Evolutionary conservation across 2,888 invertebrate species (phyloP), one percentile per base, ranked within the genome.

Genomic region (Microctonus aethiopoides): DNA sequence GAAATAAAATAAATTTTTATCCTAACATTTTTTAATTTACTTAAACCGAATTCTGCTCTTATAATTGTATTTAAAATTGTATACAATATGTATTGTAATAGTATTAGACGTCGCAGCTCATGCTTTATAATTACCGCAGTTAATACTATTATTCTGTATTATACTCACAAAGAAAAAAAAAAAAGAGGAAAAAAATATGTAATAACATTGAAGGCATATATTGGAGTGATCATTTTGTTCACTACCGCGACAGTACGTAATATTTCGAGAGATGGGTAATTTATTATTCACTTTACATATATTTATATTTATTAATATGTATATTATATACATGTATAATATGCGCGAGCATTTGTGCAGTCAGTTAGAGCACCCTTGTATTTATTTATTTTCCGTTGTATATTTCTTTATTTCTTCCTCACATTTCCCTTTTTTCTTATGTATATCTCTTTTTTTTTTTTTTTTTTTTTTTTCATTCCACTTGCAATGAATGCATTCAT

Each of bases 1-100:
- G 70, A 71, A 71, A 63, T 68, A 63, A 70, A 62, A 62, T 54
- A 51, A 70, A 72, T 72, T 75, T 75, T 68, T 61, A n/a, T 16
- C 46, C 16, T 46, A 16, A 46, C 16, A 46, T 46, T 46, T 46
- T n/a, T 46, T 20, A 16, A 7, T 46, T 46, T 9, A 5, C 7
- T 16, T 16, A 16, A 16, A 26, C 10, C 5, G 13, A 13, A 29
- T 29, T 13, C 16, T 16, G 1, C 20, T 16, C 20, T 52, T 52
- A 56, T 24, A 39, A 59, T 20, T 34, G 9, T 39, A 36, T 41
- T 41, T 41, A 5, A n/a, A 39, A 39, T 39, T 5, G 7, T 16
- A 46, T 16, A 46, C 9, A 46, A 16, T 7, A 0, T 46, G 16
- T 7, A 46, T 16, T 46, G 46, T 46, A 46, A 16, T 46, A 16